Base-by-base conservation (phyloP, 1,140 invertebrate species). In the Acromyrmex echinatior region DNA sequence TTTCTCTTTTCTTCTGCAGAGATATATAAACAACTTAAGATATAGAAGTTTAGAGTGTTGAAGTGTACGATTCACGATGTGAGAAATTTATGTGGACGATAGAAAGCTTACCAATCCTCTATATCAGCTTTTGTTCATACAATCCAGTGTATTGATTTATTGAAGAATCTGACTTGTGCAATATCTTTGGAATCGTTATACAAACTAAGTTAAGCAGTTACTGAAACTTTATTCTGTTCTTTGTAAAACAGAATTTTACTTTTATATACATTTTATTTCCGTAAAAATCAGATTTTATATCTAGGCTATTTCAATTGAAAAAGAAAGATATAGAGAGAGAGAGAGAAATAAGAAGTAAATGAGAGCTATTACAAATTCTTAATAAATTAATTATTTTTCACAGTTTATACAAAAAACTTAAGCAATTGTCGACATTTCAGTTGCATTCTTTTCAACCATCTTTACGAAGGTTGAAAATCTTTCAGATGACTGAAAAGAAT, bases 111-210 rank as follows among this genome's bases (percentile, higher is more conserved):
- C 1, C 39, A 49, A 74, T 35, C 68, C n/a, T n/a, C 39, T 12
- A n/a, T 25, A 56, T 25, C 65, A 66, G 25, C 56, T 51, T 63
- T 84, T 84, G 31, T 84, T 84, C 80, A 62, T 73, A 73, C 25
- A 60, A 21, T 62, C 21, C 39, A 16, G 28, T 4, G 56, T 84
- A 84, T 84, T 74, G 80, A 74, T 76, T 74, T 62, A 76, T 76
- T 39, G 70, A 74, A 18, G 56, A 49, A 28, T 76, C 14, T 74
- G 25, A 74, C 25, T 51, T 28, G 65, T 51, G 21, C 49, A 58
- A 31, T 35, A 51, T 84, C 70, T 62, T 74, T 18, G 2, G 68
- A 73, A 62, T 35, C 31, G 35, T 66, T 21, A 21, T 62, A 73
- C 18, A 74, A 76, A 81, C 70, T 56, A 45, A 63, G 70, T 84